Base-by-base conservation (phyloP, 1,140 invertebrate genomes). In the Drosophila albomicans region DNA sequence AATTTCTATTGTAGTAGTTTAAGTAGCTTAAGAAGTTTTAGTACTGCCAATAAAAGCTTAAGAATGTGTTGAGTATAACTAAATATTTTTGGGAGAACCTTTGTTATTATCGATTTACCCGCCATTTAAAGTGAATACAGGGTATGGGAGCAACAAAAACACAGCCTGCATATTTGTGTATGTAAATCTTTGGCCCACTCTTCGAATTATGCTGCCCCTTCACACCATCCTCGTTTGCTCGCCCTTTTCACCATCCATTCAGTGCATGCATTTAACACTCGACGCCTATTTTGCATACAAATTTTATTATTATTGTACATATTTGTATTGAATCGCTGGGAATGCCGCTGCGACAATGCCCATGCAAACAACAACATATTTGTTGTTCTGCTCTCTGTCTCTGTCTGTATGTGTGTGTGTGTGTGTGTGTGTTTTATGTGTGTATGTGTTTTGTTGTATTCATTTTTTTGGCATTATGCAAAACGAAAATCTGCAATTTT, bases 261-360 rank as follows among this genome's bases (percentile, higher is more conserved):
- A 79, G 75, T 81, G 85, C 84, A 81, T 88, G 84, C 85, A 88
- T 88, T 88, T 87, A 87, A 87, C 82, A 87, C 82, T 82, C 79
- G 79, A 89, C 85, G 84, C 84, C 84, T 88, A 89, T 88, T 88
- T 88, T 88, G 84, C 84, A 88, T 88, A 89, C 84, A 88, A 88
- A 88, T 88, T 88, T 88, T 89, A 88, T 88, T 88, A 89, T 88
- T 88, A 88, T 88, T 81, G 78, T 88, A 86, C 72, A 75, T 75
- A 75, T 75, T 75, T 70, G 72, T 69, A 76, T 76, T 66, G 74
- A 76, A 76, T 75, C 54, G 67, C 58, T 41, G 35, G 52, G 52
- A 59, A 65, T 61, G 73, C 62, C 61, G 62, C 76, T 59, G 51
- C 76, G 80, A 79, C 80, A 82, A 79, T 84, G 58, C 75, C 65